Evolutionary conservation across 2,888 invertebrate genomes (phyloP), one percentile per base, ranked within the genome.

Genomic region (Onchidella celtica): DNA sequence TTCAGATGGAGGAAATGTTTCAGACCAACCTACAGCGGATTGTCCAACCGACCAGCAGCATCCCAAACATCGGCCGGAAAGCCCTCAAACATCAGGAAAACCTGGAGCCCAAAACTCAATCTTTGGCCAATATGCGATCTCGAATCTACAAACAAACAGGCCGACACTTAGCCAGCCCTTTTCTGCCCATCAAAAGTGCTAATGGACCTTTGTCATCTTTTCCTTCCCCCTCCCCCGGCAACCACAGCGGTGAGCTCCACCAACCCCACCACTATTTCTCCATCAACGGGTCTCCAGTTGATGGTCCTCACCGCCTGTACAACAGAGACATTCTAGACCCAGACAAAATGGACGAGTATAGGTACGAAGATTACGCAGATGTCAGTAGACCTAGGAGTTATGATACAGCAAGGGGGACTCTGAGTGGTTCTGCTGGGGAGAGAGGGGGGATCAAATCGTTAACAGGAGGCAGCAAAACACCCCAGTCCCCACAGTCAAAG

Each of bases 331-430:
- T 65, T 24, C 40, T 79, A 14, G 69, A 84, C 70, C 63, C 72
- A 74, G 83, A 85, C 68, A 78, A 74, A 57, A 81, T 88, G 55
- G 86, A 87, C 47, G 87, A 88, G 21, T 88, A 86, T 78, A 87
- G 87, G 72, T 87, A 87, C 81, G 83, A 89, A n/a, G 88, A 88
- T 85, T 89, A 88, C 74, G 77, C 88, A 27, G 87, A 87, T 1
- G 80, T 82, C 0, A 82, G 84, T 34, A 84, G 88, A 3, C 83
- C 87, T 3, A 81, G 3, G 75, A 79, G n/a, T 55, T 70, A n/a
- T 70, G 79, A 14, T 77, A n/a, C 6, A 32, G 36, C 27, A 40
- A 57, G 47, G 11, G 36, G 9, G 29, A 14, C 27, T 34, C 24
- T 36, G 1, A 38, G 24, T 2, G 69, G 27, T 11, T 27, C 2